These are phyloP conservation scores for Cistogaster globosa DNA, from an alignment of 2,888 invertebrate genomes.

Conservation along the genomic window DNA sequence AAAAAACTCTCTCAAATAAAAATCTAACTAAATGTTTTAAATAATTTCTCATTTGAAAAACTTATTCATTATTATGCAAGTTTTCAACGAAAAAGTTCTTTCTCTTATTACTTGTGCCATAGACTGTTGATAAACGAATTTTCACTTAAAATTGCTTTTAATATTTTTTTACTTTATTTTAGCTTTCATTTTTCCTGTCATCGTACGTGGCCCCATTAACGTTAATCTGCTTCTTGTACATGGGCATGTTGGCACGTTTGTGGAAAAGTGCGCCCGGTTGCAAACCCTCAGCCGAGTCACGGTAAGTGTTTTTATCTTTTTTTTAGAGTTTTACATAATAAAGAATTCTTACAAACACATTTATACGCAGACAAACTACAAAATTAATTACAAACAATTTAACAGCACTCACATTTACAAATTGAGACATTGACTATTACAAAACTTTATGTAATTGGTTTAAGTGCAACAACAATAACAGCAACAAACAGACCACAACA, in stretches of 20 bases:
- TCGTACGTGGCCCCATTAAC: slow-evolving; percentile 95
- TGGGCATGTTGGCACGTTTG: slow-evolving; percentile 93
- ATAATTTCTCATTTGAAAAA: too few species aligned
- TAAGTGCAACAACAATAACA: slow-evolving; percentile 22
- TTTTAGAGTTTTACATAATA: slow-evolving; percentile 6
- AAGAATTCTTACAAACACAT: slow-evolving; percentile 10
- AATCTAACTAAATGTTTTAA: too few species aligned
- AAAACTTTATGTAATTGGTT: slow-evolving; percentile 59
- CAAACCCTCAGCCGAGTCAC: slow-evolving; percentile 89
- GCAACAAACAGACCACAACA: background rate
- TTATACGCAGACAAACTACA: slow-evolving; percentile 28
- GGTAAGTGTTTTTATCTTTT: slow-evolving; percentile 76
- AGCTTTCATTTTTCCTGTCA: slow-evolving; percentile 93
- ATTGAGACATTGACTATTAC: slow-evolving; percentile 34
- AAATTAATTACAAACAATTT: slow-evolving; percentile 27
- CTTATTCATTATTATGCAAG: too few species aligned
- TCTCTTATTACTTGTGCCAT: background rate
- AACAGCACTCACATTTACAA: slow-evolving; percentile 10
- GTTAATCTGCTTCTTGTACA: slow-evolving; percentile 93
- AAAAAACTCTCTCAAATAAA: too few species aligned
- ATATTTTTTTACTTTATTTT: slow-evolving; percentile 76
- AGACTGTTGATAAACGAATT: background rate
- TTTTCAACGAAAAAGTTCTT: too few species aligned
- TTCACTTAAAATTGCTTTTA: slow-evolving; percentile 1
- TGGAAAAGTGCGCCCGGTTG: slow-evolving; percentile 93